Evolutionary conservation across 2,797 vertebrate species (phyloP).

Genomic region (Eulemur coronatus): DNA sequence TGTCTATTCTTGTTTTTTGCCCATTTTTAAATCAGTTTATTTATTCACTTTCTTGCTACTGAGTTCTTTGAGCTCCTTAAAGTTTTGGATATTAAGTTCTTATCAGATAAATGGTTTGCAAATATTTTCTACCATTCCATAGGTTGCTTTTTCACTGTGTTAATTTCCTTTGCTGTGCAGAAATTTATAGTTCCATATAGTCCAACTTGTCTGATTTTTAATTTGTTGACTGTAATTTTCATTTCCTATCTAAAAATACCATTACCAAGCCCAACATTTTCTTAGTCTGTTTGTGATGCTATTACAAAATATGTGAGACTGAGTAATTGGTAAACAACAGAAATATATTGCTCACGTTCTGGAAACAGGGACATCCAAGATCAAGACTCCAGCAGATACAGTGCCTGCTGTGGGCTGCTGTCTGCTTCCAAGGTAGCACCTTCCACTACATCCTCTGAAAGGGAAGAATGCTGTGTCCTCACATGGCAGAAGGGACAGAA

Average conservation of each 20-base stretch:
- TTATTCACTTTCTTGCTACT: neutral
- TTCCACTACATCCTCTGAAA: neutral
- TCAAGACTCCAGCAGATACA: neutral
- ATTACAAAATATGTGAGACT: neutral
- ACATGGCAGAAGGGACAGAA: neutral
- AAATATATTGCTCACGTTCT: neutral
- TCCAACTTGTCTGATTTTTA: neutral
- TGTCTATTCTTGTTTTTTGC: neutral
- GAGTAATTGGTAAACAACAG: neutral
- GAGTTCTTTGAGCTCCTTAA: neutral
- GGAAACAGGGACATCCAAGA: neutral
- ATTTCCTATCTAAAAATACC: neutral
- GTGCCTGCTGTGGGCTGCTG: neutral
- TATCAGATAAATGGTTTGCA: neutral
- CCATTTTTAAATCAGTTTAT: neutral
- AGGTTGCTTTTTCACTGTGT: neutral
- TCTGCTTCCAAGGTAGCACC: neutral
- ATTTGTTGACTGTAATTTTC: neutral
- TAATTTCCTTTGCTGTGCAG: neutral
- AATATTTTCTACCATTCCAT: neutral
- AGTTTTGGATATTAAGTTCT: neutral
- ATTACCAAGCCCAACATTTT: neutral
- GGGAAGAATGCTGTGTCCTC: neutral
- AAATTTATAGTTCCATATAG: neutral
- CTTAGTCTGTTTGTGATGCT: neutral